Evolutionary conservation across 92 coral and sea anemone genomes (phyloP).

Genomic region (Epizoanthus stellaris): DNA sequence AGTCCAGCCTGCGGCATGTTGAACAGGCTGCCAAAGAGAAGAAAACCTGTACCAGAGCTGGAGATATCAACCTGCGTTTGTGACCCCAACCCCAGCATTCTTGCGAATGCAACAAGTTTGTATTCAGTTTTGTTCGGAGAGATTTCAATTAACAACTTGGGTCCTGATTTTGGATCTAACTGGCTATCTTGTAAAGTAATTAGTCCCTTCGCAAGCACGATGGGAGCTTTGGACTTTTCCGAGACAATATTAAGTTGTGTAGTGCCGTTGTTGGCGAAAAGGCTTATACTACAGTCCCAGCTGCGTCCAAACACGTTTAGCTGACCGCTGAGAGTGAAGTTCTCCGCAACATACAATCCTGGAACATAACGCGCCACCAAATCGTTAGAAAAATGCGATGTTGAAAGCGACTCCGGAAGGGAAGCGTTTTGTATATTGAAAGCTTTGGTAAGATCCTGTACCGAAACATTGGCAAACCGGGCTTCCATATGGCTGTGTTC

Average conservation of each 20-base stretch:
- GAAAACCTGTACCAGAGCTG: constrained; percentile 89
- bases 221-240: constrained; percentile 75
- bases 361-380: constrained; percentile 75
- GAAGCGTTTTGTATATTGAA: constrained; percentile 80
- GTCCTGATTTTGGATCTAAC: constrained; percentile 81
- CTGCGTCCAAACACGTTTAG: constrained; percentile 77
- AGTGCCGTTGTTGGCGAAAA: constrained; percentile 53
- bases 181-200: constrained; percentile 82
- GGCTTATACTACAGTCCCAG: constrained; percentile 70
- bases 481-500: constrained; percentile 78
- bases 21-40: constrained; percentile 84
- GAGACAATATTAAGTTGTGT: constrained; percentile 71
- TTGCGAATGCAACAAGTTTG: constrained; percentile 81
- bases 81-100: constrained; percentile 83
- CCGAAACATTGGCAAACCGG: constrained; percentile 69
- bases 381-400: constrained; percentile 76
- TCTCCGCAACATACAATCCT: constrained; percentile 34
- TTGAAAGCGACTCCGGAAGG: constrained; percentile 73
- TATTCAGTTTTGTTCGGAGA: constrained; percentile 78
- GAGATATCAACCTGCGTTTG: constrained; percentile 83
- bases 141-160: constrained; percentile 70
- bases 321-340: constrained; percentile 66
- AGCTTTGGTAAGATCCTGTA: constrained; percentile 77
- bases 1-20: constrained; percentile 84
- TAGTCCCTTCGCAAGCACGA: constrained; percentile 85